These are phyloP conservation scores for Tetramorium bicarinatum DNA, from an alignment of 2,888 invertebrate species.

Conservation along the genomic window DNA sequence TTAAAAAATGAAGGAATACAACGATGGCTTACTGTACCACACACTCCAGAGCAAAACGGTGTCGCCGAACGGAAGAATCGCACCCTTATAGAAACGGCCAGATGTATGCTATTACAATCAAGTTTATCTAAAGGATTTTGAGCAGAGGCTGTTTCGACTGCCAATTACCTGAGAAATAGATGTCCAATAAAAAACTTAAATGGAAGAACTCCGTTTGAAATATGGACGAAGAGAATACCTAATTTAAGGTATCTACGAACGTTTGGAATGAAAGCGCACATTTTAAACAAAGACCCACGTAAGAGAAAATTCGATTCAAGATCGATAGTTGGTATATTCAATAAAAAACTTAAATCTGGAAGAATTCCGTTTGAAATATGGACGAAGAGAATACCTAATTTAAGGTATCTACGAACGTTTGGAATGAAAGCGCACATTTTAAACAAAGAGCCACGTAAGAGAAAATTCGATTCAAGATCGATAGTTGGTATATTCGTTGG, in stretches of 20 bases:
- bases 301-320: too few relatives aligned
- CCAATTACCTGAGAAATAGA: constrained; percentile 59
- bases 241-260: constrained; percentile 30
- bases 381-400: constrained; percentile 23
- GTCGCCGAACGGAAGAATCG: too few relatives aligned
- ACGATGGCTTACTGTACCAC: too few relatives aligned
- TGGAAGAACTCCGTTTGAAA: constrained; percentile 52
- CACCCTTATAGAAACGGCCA: too few relatives aligned
- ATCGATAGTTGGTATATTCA: constrained; percentile 3
- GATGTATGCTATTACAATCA: too few relatives aligned
- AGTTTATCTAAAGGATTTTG: too few relatives aligned
- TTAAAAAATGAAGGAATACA: too few relatives aligned
- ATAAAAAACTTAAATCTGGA: constrained; percentile 24
- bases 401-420: constrained; percentile 47
- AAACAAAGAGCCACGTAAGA: too few relatives aligned
- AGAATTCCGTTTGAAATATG: constrained; percentile 59
- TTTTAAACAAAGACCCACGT: too few relatives aligned
- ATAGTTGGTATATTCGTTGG: constrained; percentile 51
- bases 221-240: constrained; percentile 46
- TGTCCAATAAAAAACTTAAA: constrained; percentile 39
- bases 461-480: too few relatives aligned
- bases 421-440: constrained; percentile 18
- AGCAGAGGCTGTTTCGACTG: constrained; percentile 9
- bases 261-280: constrained; percentile 41
- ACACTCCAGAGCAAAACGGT: too few relatives aligned